Percentiles rank a stretch among this genome's conserved stretches.
Evolutionary conservation across 2,888 invertebrate genomes (phyloP).

Genomic region (Leptothorax acervorum): DNA sequence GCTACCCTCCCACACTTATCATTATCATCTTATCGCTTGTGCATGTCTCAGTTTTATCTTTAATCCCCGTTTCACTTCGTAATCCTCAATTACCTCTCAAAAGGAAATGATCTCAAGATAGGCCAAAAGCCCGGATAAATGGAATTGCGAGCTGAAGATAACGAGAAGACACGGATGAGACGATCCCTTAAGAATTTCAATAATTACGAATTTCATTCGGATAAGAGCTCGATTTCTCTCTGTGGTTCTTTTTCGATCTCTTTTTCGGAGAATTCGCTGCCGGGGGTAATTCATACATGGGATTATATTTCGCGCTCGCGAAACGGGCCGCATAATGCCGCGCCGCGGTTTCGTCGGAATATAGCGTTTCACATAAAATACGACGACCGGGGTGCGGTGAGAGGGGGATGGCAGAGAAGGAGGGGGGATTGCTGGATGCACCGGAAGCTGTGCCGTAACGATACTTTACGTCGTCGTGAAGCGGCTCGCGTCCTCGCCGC

Average conservation of each 20-base stretch:
- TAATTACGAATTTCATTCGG: slow-evolving; percentile 46
- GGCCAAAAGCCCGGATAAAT: slow-evolving; percentile 19
- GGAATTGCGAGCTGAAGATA: slow-evolving; percentile 25
- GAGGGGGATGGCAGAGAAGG: background rate
- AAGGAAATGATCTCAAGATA: slow-evolving; percentile 44
- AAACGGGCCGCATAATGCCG: slow-evolving; percentile 8
- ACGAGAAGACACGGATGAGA: slow-evolving; percentile 41
- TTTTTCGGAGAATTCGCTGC: background rate
- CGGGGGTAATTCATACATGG: slow-evolving; percentile 22
- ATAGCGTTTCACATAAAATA: slow-evolving; percentile 39
- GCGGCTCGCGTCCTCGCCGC: slow-evolving; percentile 35
- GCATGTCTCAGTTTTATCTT: slow-evolving; percentile 44
- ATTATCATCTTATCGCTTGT: slow-evolving; percentile 46
- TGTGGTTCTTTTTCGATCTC: background rate
- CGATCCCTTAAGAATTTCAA: slow-evolving; percentile 44
- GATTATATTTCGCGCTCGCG: slow-evolving; percentile 36
- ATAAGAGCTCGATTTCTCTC: background rate
- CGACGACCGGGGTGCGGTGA: background rate
- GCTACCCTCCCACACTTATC: background rate
- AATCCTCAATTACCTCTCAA: slow-evolving; percentile 44
- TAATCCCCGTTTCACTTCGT: slow-evolving; percentile 37
- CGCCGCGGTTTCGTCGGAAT: slow-evolving; percentile 14
- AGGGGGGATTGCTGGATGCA: slow-evolving; percentile 3
- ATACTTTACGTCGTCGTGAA: slow-evolving; percentile 57
- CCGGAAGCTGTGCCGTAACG: slow-evolving; percentile 57